phyloP scores from a whole-genome alignment of 2,888 invertebrate genomes.

The Phaonia tiefii region DNA sequence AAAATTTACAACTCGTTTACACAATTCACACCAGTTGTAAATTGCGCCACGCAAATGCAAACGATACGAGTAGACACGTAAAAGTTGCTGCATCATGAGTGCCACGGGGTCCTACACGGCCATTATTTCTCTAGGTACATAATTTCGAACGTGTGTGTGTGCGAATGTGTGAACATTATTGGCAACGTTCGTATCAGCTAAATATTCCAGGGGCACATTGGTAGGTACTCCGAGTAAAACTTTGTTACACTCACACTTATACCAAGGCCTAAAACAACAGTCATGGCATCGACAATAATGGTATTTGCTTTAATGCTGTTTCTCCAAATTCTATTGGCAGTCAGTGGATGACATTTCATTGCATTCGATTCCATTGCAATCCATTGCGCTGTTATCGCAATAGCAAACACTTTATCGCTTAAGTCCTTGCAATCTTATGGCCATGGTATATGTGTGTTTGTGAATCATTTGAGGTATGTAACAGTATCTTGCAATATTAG shows the following conservation, averaged over 20 bases:
- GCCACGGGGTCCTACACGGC: slow-evolving; percentile 28
- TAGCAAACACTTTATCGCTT: slow-evolving; percentile 55
- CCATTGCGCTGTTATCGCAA: slow-evolving; percentile 35
- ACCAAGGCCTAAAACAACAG: not conserved
- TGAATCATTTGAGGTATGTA: slow-evolving; percentile 20
- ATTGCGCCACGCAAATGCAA: slow-evolving; percentile 47
- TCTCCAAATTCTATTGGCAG: not conserved
- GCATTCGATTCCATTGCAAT: slow-evolving; percentile 9
- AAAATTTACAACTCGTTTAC: slow-evolving; percentile 48
- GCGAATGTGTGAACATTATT: slow-evolving; percentile 25
- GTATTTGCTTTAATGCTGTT: slow-evolving; percentile 3
- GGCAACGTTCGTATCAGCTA: slow-evolving; percentile 45
- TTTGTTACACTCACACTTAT: not conserved
- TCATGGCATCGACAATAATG: too few relatives aligned
- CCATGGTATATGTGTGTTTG: slow-evolving; percentile 17
- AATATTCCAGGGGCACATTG: slow-evolving; percentile 18
- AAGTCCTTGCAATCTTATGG: slow-evolving; percentile 58
- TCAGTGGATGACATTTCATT: slow-evolving; percentile 24
- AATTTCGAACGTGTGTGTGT: slow-evolving; percentile 38
- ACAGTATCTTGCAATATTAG: not conserved
- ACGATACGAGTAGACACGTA: slow-evolving; percentile 20
- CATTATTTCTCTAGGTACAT: slow-evolving; percentile 34
- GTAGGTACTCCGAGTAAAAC: not conserved
- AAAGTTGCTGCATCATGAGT: slow-evolving; percentile 58
- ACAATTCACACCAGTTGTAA: slow-evolving; percentile 58